Conservation (phyloP, 1,140 invertebrate species). For the Sitodiplosis mosellana region DNA sequence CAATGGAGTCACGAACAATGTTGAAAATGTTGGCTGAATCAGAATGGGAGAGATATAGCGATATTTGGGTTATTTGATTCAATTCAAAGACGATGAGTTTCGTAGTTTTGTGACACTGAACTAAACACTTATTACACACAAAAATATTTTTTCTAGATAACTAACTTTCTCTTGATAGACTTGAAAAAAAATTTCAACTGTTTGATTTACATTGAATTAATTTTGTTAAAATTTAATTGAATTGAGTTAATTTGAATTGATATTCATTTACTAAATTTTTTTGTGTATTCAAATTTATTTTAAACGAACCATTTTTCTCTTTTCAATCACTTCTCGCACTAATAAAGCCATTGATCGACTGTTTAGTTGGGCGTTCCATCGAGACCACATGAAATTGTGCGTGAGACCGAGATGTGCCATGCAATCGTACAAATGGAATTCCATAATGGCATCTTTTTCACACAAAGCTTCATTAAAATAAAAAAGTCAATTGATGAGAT, state of each 20-base stretch:
- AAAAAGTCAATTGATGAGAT: too few relatives aligned
- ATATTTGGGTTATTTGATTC: too few relatives aligned
- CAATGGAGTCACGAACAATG: conserved; percentile 40
- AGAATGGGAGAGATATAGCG: conserved; percentile 12
- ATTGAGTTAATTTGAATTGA: too few relatives aligned
- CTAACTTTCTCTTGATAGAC: too few relatives aligned
- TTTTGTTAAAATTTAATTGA: too few relatives aligned
- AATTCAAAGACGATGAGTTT: too few relatives aligned
- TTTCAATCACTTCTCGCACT: conserved; percentile 45
- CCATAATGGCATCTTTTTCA: conserved; percentile 53
- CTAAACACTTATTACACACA: too few relatives aligned
- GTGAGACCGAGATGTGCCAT: conserved; percentile 57
- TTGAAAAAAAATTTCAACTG: too few relatives aligned
- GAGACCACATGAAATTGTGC: conserved; percentile 74
- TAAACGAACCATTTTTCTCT: conserved; percentile 30
- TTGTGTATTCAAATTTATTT: conserved; percentile 25
- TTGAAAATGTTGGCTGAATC: conserved; percentile 30
- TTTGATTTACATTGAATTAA: too few relatives aligned
- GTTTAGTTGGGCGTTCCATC: conserved; percentile 58
- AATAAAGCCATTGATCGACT: conserved; percentile 51
- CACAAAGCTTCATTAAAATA: conserved; percentile 33
- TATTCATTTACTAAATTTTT: too few relatives aligned
- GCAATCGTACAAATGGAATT: conserved; percentile 63
- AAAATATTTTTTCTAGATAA: too few relatives aligned
- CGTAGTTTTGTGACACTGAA: too few relatives aligned